Conservation (phyloP, 2,797 vertebrate genomes). For the Sebastes oblongus region DNA sequence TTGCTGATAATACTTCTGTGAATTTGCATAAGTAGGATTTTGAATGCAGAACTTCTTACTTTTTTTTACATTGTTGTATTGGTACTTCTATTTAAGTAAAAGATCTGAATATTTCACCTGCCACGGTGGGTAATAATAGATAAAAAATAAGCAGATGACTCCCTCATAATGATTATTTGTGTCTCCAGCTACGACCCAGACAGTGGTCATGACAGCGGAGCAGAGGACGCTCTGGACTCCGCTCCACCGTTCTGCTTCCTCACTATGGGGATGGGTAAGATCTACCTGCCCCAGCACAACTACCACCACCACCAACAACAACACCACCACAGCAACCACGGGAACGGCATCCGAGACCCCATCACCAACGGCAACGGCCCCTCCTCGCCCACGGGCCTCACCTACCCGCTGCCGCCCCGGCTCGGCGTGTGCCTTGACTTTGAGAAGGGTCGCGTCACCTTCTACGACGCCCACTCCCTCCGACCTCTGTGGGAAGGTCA, state of each 20-base stretch:
- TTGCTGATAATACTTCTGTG: too few species aligned
- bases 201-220: conserved; percentile 95
- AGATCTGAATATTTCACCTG: neutral
- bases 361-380: conserved; percentile 78
- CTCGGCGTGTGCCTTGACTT: conserved; percentile 96
- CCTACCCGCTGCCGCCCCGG: conserved; percentile 86
- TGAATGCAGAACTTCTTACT: neutral
- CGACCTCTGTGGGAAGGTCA: conserved; percentile 92
- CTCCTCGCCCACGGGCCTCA: conserved; percentile 82
- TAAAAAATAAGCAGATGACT: neutral
- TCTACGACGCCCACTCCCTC: conserved; percentile 95
- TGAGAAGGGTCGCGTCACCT: conserved; percentile 92
- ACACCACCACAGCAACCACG: conserved; percentile 55
- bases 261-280: conserved; percentile 97
- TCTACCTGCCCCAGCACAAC: conserved; percentile 86
- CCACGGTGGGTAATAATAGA: neutral
- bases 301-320: conserved; percentile 56
- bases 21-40: neutral
- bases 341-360: conserved; percentile 70
- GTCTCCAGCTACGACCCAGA: conserved; percentile 91
- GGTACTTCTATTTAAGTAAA: too few species aligned
- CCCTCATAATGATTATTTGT: too few species aligned
- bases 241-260: conserved; percentile 94
- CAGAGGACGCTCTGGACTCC: conserved; percentile 89
- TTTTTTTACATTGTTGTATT: neutral